phyloP scores from a whole-genome alignment of 2,888 invertebrate genomes.

The Oscheius sp. region DNA sequence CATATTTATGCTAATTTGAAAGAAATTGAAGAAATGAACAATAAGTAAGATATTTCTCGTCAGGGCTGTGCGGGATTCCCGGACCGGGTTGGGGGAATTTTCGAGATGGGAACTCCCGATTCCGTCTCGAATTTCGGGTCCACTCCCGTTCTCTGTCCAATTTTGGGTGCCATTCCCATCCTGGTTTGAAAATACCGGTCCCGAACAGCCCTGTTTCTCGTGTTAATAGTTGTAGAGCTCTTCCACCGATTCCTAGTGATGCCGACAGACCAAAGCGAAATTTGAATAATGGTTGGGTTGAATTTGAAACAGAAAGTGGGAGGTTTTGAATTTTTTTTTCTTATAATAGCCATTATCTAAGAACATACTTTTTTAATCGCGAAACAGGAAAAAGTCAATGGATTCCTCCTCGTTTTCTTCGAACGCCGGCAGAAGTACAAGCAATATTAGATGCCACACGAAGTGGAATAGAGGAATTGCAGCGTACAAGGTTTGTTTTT shows the following conservation, averaged over 20 bases:
- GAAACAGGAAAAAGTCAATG: slow-evolving; percentile 64
- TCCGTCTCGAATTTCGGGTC: not conserved
- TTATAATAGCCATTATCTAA: not conserved
- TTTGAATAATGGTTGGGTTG: slow-evolving; percentile 62
- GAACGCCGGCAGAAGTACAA: slow-evolving; percentile 55
- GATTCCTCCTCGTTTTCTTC: slow-evolving; percentile 61
- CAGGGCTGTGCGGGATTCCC: no score
- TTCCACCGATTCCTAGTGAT: slow-evolving; percentile 55
- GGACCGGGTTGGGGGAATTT: not conserved
- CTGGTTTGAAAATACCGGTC: no score
- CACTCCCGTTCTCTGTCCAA: not conserved
- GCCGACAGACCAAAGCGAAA: slow-evolving; percentile 52
- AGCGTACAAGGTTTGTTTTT: not conserved
- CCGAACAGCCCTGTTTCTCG: no score
- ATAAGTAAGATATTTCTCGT: no score
- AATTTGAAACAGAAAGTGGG: slow-evolving; percentile 64
- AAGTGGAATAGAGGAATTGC: slow-evolving; percentile 1
- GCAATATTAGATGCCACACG: slow-evolving; percentile 13
- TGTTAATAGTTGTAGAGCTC: slow-evolving; percentile 39
- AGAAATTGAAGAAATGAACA: slow-evolving; percentile 60
- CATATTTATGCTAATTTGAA: slow-evolving; percentile 65
- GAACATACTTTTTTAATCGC: slow-evolving; percentile 58
- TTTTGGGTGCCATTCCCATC: no score
- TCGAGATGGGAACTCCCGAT: not conserved
- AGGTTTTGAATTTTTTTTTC: slow-evolving; percentile 33